Conservation (phyloP, 2,888 invertebrate species). For the Nephrotoma appendiculata region DNA sequence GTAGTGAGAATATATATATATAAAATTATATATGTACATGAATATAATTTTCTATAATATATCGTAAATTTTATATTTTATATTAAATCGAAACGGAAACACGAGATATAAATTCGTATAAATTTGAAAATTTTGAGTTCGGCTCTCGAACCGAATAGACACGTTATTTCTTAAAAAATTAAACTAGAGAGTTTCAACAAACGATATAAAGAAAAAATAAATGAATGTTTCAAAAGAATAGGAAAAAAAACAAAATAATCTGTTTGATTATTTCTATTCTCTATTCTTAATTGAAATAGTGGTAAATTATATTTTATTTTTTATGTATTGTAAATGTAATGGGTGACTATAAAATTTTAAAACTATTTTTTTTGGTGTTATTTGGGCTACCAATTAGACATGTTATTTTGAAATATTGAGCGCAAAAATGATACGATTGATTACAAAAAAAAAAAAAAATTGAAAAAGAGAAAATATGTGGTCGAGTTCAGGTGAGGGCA, state of each 20-base stretch:
- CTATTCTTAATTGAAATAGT: not conserved
- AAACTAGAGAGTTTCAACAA: not conserved
- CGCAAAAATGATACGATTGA: not conserved
- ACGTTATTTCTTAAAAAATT: not conserved
- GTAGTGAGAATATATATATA: not conserved
- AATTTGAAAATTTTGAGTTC: not conserved
- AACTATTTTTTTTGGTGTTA: not conserved
- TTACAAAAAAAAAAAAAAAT: too few species aligned
- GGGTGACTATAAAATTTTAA: not conserved
- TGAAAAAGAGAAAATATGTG: not conserved
- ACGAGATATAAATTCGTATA: not conserved
- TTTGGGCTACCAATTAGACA: not conserved
- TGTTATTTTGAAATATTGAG: not conserved
- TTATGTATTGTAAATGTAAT: not conserved
- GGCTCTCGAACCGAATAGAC: not conserved
- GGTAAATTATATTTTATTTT: not conserved
- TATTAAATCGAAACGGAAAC: not conserved
- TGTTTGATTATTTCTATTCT: not conserved
- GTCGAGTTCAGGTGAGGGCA: not conserved
- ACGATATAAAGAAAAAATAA: not conserved
- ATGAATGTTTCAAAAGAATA: not conserved
- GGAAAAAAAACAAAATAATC: not conserved
- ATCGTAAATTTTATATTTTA: not conserved
- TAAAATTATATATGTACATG: too few species aligned
- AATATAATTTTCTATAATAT: not conserved